Conservation (phyloP, 2,888 invertebrate species). For the Gibbula magus region DNA sequence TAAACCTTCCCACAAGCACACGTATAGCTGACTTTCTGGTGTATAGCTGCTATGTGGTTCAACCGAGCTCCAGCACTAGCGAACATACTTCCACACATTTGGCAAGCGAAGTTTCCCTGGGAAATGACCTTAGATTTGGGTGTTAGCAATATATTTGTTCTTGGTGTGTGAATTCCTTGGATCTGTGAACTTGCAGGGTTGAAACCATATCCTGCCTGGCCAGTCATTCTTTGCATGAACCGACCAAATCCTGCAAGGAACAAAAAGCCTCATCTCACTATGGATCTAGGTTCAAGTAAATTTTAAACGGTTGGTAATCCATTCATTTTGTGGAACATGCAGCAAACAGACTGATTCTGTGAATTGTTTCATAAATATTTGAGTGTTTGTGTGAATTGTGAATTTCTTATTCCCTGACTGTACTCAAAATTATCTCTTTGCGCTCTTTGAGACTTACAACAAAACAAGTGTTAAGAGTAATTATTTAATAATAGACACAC, state of each 20-base stretch:
- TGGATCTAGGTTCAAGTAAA: too few relatives aligned
- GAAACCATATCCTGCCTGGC: not conserved
- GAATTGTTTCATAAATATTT: too few relatives aligned
- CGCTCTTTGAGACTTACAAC: too few relatives aligned
- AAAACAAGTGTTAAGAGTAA: too few relatives aligned
- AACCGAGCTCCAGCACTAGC: not conserved
- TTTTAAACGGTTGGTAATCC: too few relatives aligned
- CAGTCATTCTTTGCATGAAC: not conserved
- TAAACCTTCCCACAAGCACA: not conserved
- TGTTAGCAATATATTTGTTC: too few relatives aligned
- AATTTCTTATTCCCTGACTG: too few relatives aligned
- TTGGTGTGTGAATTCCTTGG: not conserved
- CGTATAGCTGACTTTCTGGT: not conserved
- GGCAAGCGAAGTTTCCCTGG: not conserved
- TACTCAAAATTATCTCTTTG: too few relatives aligned
- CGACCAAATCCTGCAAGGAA: not conserved
- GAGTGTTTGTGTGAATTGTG: too few relatives aligned
- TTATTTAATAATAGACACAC: too few relatives aligned
- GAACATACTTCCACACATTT: not conserved
- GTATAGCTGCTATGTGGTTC: not conserved
- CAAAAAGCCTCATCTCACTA: not conserved
- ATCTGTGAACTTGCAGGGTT: not conserved
- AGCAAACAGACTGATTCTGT: too few relatives aligned
- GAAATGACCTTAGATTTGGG: not conserved
- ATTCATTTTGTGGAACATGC: too few relatives aligned